Base-by-base conservation (phyloP, 2,797 vertebrate genomes). In the Myotis myotis region DNA sequence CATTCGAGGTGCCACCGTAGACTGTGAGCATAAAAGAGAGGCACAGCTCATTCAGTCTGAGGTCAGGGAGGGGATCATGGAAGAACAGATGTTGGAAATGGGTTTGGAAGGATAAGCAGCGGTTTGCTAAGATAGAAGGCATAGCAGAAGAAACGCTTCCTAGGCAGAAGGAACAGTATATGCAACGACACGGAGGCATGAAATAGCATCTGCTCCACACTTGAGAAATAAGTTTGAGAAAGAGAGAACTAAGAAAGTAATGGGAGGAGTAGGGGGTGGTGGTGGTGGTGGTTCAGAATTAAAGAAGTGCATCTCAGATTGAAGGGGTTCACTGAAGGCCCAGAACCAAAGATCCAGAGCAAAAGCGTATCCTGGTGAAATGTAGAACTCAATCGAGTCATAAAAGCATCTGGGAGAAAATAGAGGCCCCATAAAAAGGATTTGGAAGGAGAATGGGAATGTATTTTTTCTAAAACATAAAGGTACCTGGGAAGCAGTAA, bases 171-270 rank as follows among this genome's bases (percentile, higher is more conserved):
- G 20, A 74, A 36, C 15, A 82, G 17, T 20, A 47, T 78, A 3
- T 88, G 30, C 47, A 93, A 57, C 93, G 57, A 5, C 74, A 78
- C 6, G 41, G 55, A 72, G 70, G 19, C 38, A n/a, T 44, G n/a
- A 82, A 70, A 72, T 55, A 82, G 41, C 22, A 66, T 47, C 47
- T 82, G 55, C 28, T 49, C 4, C 62, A 74, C 22, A 70, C n/a
- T 36, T 91, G 25, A 93, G 53, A 89, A 93, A 47, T 81, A 92
- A 82, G 13, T 74, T 57, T 38, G 72, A 84, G 30, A 57, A 84
- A 89, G 57, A 10, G 30, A 62, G 38, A 53, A 74, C 13, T 33
- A 41, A 86, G 64, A 28, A 95, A 93, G 83, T 55, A 96, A 95
- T 62, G 60, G 11, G 57, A 10, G 55, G 55, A 1, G 8, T 3